Evolutionary conservation across 2,888 invertebrate genomes (phyloP).

Genomic region (Leptogaster cylindrica): DNA sequence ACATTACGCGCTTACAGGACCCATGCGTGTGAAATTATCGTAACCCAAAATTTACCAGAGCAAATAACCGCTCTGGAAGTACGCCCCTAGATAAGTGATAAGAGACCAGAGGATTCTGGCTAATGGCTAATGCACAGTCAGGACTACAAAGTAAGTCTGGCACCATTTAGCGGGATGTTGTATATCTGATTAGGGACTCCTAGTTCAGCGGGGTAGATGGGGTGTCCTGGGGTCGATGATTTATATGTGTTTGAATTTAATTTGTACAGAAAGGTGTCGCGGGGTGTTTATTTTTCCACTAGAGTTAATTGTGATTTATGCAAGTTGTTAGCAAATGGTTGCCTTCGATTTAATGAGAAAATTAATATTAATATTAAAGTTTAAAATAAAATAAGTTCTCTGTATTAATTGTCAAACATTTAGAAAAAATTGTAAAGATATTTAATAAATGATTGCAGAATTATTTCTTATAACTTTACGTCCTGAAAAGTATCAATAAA

Average conservation of each 20-base stretch:
- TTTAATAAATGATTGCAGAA: neutral
- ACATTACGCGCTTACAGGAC: neutral
- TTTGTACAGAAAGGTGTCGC: no score
- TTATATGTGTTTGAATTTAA: no score
- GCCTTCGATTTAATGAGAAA: no score
- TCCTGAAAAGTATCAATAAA: neutral
- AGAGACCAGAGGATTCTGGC: neutral
- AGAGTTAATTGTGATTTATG: no score
- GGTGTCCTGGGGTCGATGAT: no score
- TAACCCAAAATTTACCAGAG: constrained; percentile 9
- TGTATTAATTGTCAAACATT: neutral
- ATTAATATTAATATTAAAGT: neutral
- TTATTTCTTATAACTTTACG: neutral
- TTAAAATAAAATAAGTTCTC: neutral
- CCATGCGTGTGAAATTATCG: constrained; percentile 7
- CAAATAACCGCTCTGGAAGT: no score
- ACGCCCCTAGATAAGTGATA: constrained; percentile 9
- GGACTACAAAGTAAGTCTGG: no score
- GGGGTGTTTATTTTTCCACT: no score
- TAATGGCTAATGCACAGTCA: no score
- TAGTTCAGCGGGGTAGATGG: no score
- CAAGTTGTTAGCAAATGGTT: no score
- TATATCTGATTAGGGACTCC: neutral
- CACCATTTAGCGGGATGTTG: no score
- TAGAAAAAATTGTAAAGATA: neutral